Base-by-base conservation (phyloP, 2,113 vertebrate genomes). In the Diadophis punctatus region DNA sequence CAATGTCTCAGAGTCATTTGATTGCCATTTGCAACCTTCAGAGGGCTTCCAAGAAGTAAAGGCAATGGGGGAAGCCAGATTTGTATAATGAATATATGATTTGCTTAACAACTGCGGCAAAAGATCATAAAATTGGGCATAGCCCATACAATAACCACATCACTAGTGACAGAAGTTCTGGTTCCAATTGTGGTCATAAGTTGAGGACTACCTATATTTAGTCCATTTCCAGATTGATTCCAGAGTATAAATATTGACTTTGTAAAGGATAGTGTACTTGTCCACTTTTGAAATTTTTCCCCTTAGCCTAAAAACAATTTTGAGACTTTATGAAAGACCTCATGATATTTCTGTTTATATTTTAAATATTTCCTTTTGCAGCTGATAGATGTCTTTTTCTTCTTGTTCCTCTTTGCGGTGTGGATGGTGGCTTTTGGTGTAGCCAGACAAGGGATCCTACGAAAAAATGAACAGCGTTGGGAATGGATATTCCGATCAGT, bases 351-450 rank as follows among this genome's bases (percentile, higher is more conserved):
- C 91, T 85, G 93, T 74, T 0, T 0, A 0, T 55, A 2, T 39
- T 2, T 30, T 92, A 60, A 4, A 0, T 91, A 16, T 92, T 86
- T 43, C 46, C 80, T 94, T 80, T 20, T 51, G 3, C 96, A 98
- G 98, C 92, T 98, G 93, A 96, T 98, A 89, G 98, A 98, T 0
- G 97, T 98, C 22, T 98, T 98, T 96, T 98, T 98, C 96, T 98
- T 98, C 97, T 97, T 98, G 27, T 98, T 98, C 95, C 98, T 98
- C 84, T 98, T 98, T 0, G 98, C 97, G 0, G 98, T 98, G 90
- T 98, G 98, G 98, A 98, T 98, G 97, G 97, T 98, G 94, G 98
- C 98, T 90, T 98, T 98, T 0, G 98, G 98, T 0, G 98, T 98
- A 94, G 98, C 98, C 94, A 97, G 98, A 56, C 98, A 98, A 86